Percentiles rank a stretch among this genome's conserved stretches.
Evolutionary conservation across 1,140 invertebrate genomes (phyloP).

Genomic region (Hypsibius dujardini): DNA sequence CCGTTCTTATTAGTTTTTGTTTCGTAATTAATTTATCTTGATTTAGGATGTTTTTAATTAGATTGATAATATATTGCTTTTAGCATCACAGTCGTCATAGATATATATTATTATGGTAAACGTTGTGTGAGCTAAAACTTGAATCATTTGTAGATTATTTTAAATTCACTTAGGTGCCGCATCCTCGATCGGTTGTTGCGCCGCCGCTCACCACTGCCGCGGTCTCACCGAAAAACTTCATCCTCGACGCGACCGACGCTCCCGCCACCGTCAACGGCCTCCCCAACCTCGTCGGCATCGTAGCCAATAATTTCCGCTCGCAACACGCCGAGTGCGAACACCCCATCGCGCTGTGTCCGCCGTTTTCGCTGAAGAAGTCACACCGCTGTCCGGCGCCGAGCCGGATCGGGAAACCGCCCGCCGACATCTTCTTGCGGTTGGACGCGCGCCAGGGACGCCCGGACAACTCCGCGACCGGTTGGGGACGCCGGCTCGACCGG

Average conservation of each 20-base stretch:
- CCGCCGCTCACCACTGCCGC: not conserved
- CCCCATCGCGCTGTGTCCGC: conserved; percentile 9
- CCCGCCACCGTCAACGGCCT: not conserved
- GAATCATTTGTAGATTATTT: no score
- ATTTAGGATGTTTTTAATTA: no score
- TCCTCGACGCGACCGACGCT: conserved; percentile 5
- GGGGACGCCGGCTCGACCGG: not conserved
- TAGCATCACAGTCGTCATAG: no score
- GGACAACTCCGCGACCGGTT: not conserved
- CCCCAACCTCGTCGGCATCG: conserved; percentile 3
- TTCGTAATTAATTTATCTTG: no score
- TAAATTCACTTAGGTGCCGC: no score
- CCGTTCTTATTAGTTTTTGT: no score
- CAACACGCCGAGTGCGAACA: conserved; percentile 10
- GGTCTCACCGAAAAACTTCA: not conserved
- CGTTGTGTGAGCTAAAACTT: no score
- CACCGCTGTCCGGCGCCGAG: not conserved
- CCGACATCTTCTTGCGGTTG: not conserved
- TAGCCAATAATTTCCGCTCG: not conserved
- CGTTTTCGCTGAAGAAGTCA: not conserved
- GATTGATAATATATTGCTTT: no score
- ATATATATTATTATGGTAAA: no score
- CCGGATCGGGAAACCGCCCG: not conserved
- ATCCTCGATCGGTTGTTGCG: no score
- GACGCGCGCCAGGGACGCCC: not conserved